Percentiles rank a stretch among this genome's conserved stretches.
These are phyloP conservation scores for Diarsia rubi DNA, from an alignment of 2,888 invertebrate genomes.

Conservation along the genomic window DNA sequence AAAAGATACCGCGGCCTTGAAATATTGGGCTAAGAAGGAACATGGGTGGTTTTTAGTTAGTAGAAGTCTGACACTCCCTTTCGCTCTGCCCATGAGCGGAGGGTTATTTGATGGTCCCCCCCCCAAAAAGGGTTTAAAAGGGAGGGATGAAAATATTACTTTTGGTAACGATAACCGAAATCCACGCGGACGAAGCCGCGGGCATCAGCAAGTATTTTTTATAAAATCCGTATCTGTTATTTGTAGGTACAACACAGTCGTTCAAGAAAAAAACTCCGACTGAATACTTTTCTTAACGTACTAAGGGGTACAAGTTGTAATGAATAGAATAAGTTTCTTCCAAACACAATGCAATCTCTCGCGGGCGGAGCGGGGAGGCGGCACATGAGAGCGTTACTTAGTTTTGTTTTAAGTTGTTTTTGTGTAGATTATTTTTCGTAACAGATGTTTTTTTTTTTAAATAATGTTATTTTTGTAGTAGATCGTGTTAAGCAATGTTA, in stretches of 20 bases:
- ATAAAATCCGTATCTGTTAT: conserved; percentile 12
- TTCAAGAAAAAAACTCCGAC: neutral
- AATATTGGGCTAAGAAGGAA: no score
- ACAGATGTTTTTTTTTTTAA: conserved; percentile 5
- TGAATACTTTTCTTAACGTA: conserved; percentile 35
- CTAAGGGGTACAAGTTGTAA: conserved; percentile 72
- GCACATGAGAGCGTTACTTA: conserved; percentile 17
- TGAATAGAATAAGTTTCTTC: conserved; percentile 76
- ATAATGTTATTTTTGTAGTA: neutral
- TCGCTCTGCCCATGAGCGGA: no score
- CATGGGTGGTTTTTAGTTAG: no score
- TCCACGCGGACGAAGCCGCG: no score
- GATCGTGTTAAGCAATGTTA: neutral
- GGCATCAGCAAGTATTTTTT: neutral
- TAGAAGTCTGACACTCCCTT: no score
- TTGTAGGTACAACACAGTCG: neutral
- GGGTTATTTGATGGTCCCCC: no score
- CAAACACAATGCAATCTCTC: conserved; percentile 66
- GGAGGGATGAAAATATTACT: no score
- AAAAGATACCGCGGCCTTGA: no score
- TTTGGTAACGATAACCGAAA: no score
- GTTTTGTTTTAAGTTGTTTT: conserved; percentile 32
- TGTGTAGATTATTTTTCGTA: conserved; percentile 8
- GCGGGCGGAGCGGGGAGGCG: conserved; percentile 8
- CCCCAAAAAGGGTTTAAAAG: no score